phyloP scores from a whole-genome alignment of 2,888 invertebrate species.

The Bembecia ichneumoniformis region DNA sequence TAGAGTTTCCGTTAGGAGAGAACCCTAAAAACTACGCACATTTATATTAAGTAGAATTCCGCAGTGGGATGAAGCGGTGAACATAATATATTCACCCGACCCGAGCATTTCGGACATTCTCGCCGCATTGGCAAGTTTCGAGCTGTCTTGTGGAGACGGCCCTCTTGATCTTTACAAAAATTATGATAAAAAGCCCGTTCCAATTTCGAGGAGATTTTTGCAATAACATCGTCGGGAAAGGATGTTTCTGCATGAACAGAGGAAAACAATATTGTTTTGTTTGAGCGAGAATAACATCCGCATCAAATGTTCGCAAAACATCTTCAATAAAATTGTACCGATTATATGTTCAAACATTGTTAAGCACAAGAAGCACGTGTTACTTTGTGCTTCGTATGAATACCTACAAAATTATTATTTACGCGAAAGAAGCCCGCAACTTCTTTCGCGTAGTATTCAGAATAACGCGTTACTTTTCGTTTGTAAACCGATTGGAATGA shows the following conservation, averaged over 20 bases:
- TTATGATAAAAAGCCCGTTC: slow-evolving; percentile 39
- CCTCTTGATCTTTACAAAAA: slow-evolving; percentile 30
- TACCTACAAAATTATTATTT: no score
- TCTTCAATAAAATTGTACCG: no score
- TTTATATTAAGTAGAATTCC: neutral
- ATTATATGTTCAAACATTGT: no score
- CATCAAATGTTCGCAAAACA: neutral
- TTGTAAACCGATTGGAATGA: no score
- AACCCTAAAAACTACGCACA: neutral
- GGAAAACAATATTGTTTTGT: neutral
- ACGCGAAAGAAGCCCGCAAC: no score
- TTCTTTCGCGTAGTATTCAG: no score
- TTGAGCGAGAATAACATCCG: neutral
- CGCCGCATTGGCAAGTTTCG: slow-evolving; percentile 29
- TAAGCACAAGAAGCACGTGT: no score
- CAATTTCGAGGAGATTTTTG: slow-evolving; percentile 25
- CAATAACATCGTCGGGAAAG: slow-evolving; percentile 19
- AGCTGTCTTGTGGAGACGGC: slow-evolving; percentile 18
- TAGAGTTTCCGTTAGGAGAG: neutral
- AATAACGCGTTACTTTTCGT: no score
- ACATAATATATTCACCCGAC: slow-evolving; percentile 18
- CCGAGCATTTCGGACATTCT: slow-evolving; percentile 32
- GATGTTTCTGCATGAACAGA: slow-evolving; percentile 7
- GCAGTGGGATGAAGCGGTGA: slow-evolving; percentile 11
- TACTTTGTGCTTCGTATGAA: no score